Percentiles rank a stretch among this genome's conserved stretches.
phyloP scores from a whole-genome alignment of 1,140 invertebrate species.

The Nasonia longicornis region DNA sequence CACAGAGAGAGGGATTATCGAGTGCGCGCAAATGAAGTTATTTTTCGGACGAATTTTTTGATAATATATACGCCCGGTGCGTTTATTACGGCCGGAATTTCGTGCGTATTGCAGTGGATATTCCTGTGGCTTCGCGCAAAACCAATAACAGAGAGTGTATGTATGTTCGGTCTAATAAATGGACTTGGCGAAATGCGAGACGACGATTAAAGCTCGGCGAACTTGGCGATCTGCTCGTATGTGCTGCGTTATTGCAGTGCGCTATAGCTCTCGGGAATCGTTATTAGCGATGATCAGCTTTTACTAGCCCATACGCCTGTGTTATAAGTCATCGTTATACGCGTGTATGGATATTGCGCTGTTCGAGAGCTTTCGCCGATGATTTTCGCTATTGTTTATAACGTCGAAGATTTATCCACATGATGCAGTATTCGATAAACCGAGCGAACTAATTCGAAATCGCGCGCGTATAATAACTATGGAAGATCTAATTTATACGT shows the following conservation, averaged over 20 bases:
- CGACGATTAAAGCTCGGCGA: background rate
- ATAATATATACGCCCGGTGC: no score
- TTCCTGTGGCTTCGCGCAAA: background rate
- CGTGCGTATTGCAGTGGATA: background rate
- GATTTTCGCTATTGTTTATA: no score
- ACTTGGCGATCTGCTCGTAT: background rate
- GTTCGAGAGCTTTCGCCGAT: no score
- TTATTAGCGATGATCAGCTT: background rate
- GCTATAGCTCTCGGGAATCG: background rate
- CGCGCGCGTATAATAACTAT: background rate
- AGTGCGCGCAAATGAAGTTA: no score
- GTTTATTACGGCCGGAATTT: no score
- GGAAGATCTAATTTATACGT: background rate
- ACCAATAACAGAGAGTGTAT: conserved; percentile 7
- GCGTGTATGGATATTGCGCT: no score
- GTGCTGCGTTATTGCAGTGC: background rate
- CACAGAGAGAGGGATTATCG: background rate
- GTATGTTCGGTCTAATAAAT: conserved; percentile 7
- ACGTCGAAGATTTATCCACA: background rate
- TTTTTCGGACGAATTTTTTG: no score
- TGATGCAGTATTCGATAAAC: no score
- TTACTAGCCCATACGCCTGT: no score
- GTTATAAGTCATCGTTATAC: no score
- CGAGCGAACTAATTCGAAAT: background rate
- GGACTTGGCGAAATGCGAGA: conserved; percentile 21